Percentiles rank a stretch among this genome's conserved stretches.
phyloP scores from a whole-genome alignment of 1,140 invertebrate species.

The Drosophila sp. region DNA sequence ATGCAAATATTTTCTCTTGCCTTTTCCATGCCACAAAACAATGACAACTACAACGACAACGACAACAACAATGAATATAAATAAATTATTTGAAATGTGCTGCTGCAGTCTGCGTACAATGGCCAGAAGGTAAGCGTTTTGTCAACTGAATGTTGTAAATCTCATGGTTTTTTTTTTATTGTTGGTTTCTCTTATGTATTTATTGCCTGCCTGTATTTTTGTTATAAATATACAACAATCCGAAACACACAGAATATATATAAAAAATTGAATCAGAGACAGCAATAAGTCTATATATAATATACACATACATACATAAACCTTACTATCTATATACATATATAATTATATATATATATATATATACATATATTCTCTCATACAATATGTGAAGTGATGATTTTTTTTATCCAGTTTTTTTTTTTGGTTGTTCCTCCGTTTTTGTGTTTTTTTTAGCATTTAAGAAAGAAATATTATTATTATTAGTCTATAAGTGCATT shows the following conservation, averaged over 20 bases:
- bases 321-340: slow-evolving; percentile 33
- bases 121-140: slow-evolving; percentile 91
- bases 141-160: slow-evolving; percentile 33
- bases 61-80: slow-evolving; percentile 31
- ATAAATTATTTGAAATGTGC: slow-evolving; percentile 85
- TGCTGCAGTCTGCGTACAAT: slow-evolving; percentile 93
- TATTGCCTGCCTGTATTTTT: slow-evolving; percentile 74
- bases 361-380: not conserved
- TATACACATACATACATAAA: slow-evolving; percentile 24
- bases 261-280: not conserved
- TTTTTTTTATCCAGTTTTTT: not conserved
- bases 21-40: slow-evolving; percentile 65
- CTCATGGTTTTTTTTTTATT: slow-evolving; percentile 22
- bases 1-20: slow-evolving; percentile 69
- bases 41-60: slow-evolving; percentile 36
- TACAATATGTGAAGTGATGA: not conserved
- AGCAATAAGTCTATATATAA: slow-evolving; percentile 28
- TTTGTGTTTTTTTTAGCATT: not conserved
- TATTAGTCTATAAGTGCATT: not conserved
- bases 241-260: slow-evolving; percentile 28
- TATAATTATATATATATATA: slow-evolving; percentile 17
- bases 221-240: slow-evolving; percentile 55
- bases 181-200: slow-evolving; percentile 66
- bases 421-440: not conserved
- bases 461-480: not conserved